These are phyloP conservation scores for Paratilapia polleni DNA, from an alignment of 2,113 vertebrate species.

Conservation along the genomic window DNA sequence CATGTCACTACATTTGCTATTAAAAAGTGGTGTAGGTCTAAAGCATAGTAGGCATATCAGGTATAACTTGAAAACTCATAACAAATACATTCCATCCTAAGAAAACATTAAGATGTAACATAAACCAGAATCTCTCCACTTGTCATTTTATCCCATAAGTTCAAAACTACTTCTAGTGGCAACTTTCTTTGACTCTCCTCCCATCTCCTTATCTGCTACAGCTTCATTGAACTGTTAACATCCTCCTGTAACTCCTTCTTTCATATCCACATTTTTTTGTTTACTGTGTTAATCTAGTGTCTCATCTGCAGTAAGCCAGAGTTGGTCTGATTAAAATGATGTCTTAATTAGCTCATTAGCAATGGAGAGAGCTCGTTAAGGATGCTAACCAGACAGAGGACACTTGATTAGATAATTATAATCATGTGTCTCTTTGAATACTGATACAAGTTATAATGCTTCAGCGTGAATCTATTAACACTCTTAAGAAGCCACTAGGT, in stretches of 20 bases:
- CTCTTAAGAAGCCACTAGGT: neutral
- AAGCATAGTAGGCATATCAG: neutral
- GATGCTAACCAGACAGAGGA: constrained; percentile 56
- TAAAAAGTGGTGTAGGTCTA: neutral
- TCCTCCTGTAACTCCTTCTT: neutral
- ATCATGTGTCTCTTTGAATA: constrained; percentile 50
- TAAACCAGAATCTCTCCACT: neutral
- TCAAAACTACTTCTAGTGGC: neutral
- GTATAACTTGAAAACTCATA: neutral
- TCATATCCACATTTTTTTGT: constrained; percentile 12
- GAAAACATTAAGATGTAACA: neutral
- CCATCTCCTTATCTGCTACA: neutral
- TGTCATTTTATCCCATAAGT: neutral
- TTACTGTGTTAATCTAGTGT: constrained; percentile 37
- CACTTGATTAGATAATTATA: constrained; percentile 65
- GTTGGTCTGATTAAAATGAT: constrained; percentile 51
- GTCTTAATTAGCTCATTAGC: constrained; percentile 68
- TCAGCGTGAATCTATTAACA: constrained; percentile 27
- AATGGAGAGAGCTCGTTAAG: constrained; percentile 48
- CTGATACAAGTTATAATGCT: constrained; percentile 24
- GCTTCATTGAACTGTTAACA: neutral
- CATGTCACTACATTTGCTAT: neutral
- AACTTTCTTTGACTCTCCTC: neutral
- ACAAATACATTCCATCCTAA: neutral
- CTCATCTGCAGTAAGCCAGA: constrained; percentile 37